Base-by-base conservation (phyloP, 1,140 invertebrate species). In the Adoxophyes honmai region DNA sequence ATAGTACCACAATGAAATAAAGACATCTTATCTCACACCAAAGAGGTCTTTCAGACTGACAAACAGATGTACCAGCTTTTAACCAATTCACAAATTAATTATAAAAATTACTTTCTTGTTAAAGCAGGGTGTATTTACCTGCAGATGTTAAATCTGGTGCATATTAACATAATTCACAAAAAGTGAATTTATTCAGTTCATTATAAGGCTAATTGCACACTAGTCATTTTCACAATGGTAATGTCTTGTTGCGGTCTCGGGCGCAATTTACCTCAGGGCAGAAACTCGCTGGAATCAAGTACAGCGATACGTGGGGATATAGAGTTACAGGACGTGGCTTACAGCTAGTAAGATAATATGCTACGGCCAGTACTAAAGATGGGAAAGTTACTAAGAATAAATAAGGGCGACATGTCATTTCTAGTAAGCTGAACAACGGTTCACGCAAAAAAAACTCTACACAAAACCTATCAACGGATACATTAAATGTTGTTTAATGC, bases 231-330 rank as follows among this genome's bases (percentile, higher is more conserved):
- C 59, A 34, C 52, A 62, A 62, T 57, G 62, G 64, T 66, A 61
- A 62, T 64, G 70, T 59, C 61, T 66, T 52, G 59, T 75, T 80
- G 78, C 69, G 76, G 80, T 81, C 70, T 68, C 68, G 64, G 62
- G 59, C 65, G 73, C 71, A 77, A 79, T 81, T 70, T 60, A 70
- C 80, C 71, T 53, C 60, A 73, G 75, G 80, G 73, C 66, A 74
- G 60, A 65, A 78, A 70, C 75, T 67, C 58, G 64, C 64, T 68
- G 63, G 62, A 63, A 73, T 70, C 60, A 70, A 68, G 60, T 64
- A 67, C 51, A 64, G 61, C 55, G 66, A 67, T 68, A 55, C 61
- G 65, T 54, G 51, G n/a, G 51, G 28, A 57, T 35, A 60, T 67
- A 60, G 9, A 42, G 16, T 51, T 56, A n/a, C 14, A 5, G 7